Base-by-base conservation (phyloP, 2,113 vertebrate species). In the Pteropus alecto region DNA sequence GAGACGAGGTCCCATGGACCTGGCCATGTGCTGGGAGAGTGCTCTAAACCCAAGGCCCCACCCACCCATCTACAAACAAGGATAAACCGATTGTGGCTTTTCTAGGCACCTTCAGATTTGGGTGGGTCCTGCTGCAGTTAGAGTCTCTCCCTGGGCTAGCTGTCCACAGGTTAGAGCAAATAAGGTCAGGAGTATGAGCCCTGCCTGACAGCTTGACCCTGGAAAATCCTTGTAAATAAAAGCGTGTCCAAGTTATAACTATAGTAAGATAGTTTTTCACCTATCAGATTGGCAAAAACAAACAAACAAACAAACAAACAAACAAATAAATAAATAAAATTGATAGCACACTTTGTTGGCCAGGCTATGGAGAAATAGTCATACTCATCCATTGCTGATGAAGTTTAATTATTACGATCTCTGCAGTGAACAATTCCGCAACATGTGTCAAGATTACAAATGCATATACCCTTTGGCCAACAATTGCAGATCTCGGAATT, bases 171-270 rank as follows among this genome's bases (percentile, higher is more conserved):
- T 74, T 48, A 74, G 63, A 70, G 86, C 58, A 90, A 93, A 43
- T 73, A 65, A 84, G n/a, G 5, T 35, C 89, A 93, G 54, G n/a
- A 35, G 19, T 38, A 6, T n/a, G 30, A 58, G 54, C 43, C 35
- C 10, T 58, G 16, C 51, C 22, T 1, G 2, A 73, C 41, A 33
- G 41, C 35, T 28, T 28, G 56, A 33, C 46, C 58, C 54, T 77
- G 26, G 76, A 61, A 93, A 93, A 87, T 28, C 38, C 93, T 48
- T 70, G 46, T 79, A 92, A 94, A 95, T 46, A 94, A 89, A 96
- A 87, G 35, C 35, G 83, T 21, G 6, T 85, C 33, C 92, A 92
- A 83, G 67, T 81, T 92, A 94, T 56, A 92, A 90, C 86, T 67
- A 61, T 38, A 76, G 58, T 87, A 51, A 87, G n/a, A 97, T 81